Evolutionary conservation across 2,797 vertebrate species (phyloP), one percentile per base, ranked within the genome.

Genomic region (Martes flavigula): DNA sequence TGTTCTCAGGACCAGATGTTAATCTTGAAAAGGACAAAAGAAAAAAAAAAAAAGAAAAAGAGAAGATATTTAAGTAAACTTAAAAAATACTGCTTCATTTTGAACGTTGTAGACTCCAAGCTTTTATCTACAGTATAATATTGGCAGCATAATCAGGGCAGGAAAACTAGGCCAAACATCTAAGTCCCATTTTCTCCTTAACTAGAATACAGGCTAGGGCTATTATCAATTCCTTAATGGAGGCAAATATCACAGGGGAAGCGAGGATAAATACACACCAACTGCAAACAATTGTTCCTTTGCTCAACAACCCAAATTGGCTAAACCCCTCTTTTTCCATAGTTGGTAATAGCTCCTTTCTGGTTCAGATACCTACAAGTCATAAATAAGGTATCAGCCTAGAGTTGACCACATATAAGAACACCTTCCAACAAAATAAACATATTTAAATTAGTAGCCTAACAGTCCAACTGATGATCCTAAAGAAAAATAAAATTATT

Each of bases 1-100:
- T 99, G 98, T 99, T 99, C 98, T 99, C 99, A 73, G 99, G 98
- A 35, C 99, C 99, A 1, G 99, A 99, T 2, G 99, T 99, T 92
- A 99, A 98, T 97, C 99, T 99, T 97, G 38, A 82, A 91, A 64
- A 96, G 35, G 8, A 27, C 9, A 97, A 27, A 91, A 23, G 43
- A 38, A 82, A 46, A 38, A 82, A 46, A 17, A n/a, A 64, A 32
- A n/a, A 66, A 66, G n/a, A 18, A 64, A 64, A 27, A 46, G 27
- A 70, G 77, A 48, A 81, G 23, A 46, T 58, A 86, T 27, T 93
- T 48, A 94, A 82, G 23, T 85, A 72, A 96, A 85, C 70, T 79
- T 77, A 77, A 66, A 96, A 96, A 87, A 78, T 68, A 81, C 0
- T 97, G 62, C 27, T 95, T 87, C 30, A n/a, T 51, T 97, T 82